Percentiles rank a stretch among this genome's conserved stretches.
These are phyloP conservation scores for Acanthurus tractus DNA, from an alignment of 2,797 vertebrate species.

Conservation along the genomic window DNA sequence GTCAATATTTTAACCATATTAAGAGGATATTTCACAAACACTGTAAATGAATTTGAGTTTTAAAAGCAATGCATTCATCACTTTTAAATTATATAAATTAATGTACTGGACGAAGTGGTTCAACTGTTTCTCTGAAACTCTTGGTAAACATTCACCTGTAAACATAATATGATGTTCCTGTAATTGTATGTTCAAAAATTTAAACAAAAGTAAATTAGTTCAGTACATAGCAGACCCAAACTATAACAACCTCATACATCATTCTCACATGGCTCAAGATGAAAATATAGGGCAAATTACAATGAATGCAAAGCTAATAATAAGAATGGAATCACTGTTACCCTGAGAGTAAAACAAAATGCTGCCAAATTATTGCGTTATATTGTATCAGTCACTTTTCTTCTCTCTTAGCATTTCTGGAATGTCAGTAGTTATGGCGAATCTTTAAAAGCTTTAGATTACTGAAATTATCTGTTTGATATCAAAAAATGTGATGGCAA, in stretches of 20 bases:
- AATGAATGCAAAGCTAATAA: slow-evolving; percentile 36
- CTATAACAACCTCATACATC: slow-evolving; percentile 47
- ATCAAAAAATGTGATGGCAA: slow-evolving; percentile 45
- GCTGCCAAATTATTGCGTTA: slow-evolving; percentile 26
- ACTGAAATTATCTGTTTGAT: slow-evolving; percentile 30
- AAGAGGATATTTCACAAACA: slow-evolving; percentile 4
- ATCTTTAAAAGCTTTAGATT: slow-evolving; percentile 22
- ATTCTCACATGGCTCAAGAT: slow-evolving; percentile 32
- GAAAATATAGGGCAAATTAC: slow-evolving; percentile 31
- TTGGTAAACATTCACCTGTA: slow-evolving; percentile 24
- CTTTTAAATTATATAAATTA: neutral
- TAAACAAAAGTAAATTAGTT: slow-evolving; percentile 31
- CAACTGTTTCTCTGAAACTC: neutral
- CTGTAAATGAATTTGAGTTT: neutral
- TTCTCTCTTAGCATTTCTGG: slow-evolving; percentile 29
- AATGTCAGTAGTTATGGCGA: neutral
- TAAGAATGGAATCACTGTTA: slow-evolving; percentile 20
- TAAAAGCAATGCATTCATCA: slow-evolving; percentile 4
- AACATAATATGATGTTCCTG: slow-evolving; percentile 23
- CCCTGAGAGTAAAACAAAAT: slow-evolving; percentile 12
- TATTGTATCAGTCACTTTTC: slow-evolving; percentile 19
- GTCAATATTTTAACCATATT: neutral
- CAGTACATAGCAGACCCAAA: slow-evolving; percentile 18
- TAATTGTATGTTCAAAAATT: slow-evolving; percentile 30
- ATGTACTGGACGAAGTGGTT: neutral